Percentiles rank a stretch among this genome's conserved stretches.
phyloP scores from a whole-genome alignment of 2,888 invertebrate genomes.

The Tanypteryx hageni region DNA sequence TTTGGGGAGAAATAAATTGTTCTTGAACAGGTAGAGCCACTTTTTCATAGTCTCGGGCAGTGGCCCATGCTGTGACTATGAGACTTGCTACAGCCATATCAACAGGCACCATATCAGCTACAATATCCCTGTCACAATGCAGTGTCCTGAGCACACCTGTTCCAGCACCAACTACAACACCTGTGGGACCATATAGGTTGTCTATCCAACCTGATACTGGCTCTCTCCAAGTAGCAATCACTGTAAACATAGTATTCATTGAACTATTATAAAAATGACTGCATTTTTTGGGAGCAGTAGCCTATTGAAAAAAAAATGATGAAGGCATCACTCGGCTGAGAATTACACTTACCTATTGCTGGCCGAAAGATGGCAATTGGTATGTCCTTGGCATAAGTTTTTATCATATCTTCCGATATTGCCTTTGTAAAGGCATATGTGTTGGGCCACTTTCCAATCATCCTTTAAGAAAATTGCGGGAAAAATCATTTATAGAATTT shows the following conservation, averaged over 20 bases:
- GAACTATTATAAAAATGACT: constrained; percentile 62
- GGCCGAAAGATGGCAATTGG: constrained; percentile 89
- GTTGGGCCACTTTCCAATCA: constrained; percentile 87
- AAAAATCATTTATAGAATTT: no score
- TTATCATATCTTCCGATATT: constrained; percentile 84
- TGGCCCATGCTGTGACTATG: constrained; percentile 86
- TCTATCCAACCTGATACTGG: constrained; percentile 82
- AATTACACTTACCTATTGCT: constrained; percentile 81
- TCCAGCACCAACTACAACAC: constrained; percentile 82
- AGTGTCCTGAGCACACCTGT: constrained; percentile 86
- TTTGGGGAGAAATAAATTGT: constrained; percentile 68
- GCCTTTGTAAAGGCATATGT: constrained; percentile 93
- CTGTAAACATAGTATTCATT: constrained; percentile 60
- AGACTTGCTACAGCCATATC: constrained; percentile 91
- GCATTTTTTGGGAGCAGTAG: no score
- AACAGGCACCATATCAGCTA: constrained; percentile 89
- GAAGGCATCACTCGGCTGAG: neutral
- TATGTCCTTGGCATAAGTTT: constrained; percentile 78
- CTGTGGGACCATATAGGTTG: constrained; percentile 87
- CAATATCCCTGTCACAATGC: constrained; percentile 81
- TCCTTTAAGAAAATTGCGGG: constrained; percentile 74
- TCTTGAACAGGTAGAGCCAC: constrained; percentile 72
- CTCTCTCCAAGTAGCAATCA: constrained; percentile 74
- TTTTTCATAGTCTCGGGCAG: constrained; percentile 73
- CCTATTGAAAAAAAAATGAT: neutral